Conservation (phyloP, 2,888 invertebrate species). For the Ophonus ardosiacus region DNA sequence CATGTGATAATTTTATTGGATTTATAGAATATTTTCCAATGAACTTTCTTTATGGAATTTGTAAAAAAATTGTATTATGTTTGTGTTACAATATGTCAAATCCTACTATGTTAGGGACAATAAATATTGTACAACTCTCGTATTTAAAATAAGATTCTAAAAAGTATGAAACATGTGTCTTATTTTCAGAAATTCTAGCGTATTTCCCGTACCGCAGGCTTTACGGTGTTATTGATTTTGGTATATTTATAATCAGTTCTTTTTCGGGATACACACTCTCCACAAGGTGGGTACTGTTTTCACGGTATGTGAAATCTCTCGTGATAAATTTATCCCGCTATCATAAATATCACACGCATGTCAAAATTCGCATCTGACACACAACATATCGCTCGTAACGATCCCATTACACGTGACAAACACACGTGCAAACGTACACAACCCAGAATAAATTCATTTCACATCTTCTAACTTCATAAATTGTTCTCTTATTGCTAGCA, state of each 20-base stretch:
- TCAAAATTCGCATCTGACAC: conserved; percentile 36
- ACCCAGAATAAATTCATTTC: conserved; percentile 6
- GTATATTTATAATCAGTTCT: neutral
- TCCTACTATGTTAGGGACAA: too few species aligned
- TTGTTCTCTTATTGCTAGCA: neutral
- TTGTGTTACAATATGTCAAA: too few species aligned
- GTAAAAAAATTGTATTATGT: too few species aligned
- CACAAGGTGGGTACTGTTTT: neutral
- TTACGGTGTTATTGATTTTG: neutral
- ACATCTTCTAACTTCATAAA: conserved; percentile 23
- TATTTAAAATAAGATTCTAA: too few species aligned
- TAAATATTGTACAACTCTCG: too few species aligned
- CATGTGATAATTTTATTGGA: too few species aligned
- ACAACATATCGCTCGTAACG: conserved; percentile 37
- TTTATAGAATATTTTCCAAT: too few species aligned
- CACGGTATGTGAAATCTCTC: neutral
- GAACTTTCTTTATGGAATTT: too few species aligned
- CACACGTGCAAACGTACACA: conserved; percentile 25
- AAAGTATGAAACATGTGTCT: too few species aligned
- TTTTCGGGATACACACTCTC: neutral
- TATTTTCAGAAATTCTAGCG: too few species aligned
- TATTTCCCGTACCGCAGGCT: too few species aligned
- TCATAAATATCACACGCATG: conserved; percentile 36
- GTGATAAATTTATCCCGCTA: conserved; percentile 6
- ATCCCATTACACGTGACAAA: conserved; percentile 39